phyloP scores from a whole-genome alignment of 2,888 invertebrate genomes.

The Dioctria linearis region DNA sequence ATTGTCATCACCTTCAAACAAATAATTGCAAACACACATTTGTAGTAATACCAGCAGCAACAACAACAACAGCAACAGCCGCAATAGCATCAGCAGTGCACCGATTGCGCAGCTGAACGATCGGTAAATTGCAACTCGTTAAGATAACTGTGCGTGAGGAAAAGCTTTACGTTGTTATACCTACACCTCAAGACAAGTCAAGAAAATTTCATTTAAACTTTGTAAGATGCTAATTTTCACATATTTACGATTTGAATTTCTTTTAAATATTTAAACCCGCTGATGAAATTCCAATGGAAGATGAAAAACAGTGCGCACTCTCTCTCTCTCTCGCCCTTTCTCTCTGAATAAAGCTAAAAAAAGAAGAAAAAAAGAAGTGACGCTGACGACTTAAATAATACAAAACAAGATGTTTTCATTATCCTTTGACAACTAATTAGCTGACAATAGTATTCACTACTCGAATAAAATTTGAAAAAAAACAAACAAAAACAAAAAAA shows the following conservation, averaged over 20 bases:
- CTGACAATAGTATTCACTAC: too few relatives aligned
- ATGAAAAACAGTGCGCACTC: too few relatives aligned
- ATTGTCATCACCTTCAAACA: conserved; percentile 52
- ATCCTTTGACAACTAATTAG: too few relatives aligned
- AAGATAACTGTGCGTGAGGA: conserved; percentile 20
- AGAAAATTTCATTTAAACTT: conserved; percentile 13
- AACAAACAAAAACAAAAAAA: not conserved
- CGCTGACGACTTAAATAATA: too few relatives aligned
- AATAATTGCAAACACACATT: conserved; percentile 19
- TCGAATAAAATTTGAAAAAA: not conserved
- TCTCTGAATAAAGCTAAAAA: too few relatives aligned
- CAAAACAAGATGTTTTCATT: too few relatives aligned
- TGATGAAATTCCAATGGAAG: too few relatives aligned
- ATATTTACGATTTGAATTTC: not conserved
- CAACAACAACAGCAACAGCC: too few relatives aligned
- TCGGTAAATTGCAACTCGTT: not conserved
- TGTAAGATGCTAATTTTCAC: not conserved
- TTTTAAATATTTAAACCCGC: not conserved
- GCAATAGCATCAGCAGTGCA: not conserved
- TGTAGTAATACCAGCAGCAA: not conserved
- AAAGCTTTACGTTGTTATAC: conserved; percentile 2
- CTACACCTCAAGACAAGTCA: not conserved
- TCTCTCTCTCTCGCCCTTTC: too few relatives aligned
- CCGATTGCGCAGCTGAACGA: not conserved
- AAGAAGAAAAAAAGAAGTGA: too few relatives aligned